A percentile compares a stretch with the other conserved stretches of the same genome.
Evolutionary conservation across 2,113 vertebrate genomes (phyloP).

Genomic region (Erythrocercus mccallii): DNA sequence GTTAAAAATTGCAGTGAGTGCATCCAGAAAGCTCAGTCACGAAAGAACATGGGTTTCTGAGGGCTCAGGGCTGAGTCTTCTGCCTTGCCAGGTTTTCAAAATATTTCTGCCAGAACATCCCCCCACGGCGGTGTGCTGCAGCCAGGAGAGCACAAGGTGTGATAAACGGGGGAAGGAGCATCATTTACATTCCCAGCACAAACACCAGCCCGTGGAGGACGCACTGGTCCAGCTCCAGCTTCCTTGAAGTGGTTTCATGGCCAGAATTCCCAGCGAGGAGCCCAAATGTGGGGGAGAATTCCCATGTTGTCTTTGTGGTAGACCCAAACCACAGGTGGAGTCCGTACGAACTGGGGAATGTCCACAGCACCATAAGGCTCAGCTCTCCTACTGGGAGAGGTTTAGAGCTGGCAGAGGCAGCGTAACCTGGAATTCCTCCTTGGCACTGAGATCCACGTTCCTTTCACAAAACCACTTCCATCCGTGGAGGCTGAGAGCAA

Average conservation of each 20-base stretch:
- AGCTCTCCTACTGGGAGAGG: background rate
- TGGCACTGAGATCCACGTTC: background rate
- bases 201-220: background rate
- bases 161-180: background rate
- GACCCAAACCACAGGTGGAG: background rate
- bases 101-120: background rate
- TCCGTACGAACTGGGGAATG: background rate
- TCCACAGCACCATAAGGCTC: background rate
- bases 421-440: accelerated
- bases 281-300: background rate
- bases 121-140: background rate
- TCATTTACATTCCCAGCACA: background rate
- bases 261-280: background rate
- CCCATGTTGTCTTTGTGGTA: background rate
- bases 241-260: background rate
- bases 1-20: background rate
- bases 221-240: background rate
- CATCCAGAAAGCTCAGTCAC: conserved; percentile 16
- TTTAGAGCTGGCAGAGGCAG: background rate
- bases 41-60: background rate
- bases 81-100: conserved; percentile 6
- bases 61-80: background rate
- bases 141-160: background rate
- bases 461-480: background rate
- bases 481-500: background rate